Base-by-base conservation (phyloP, 1,140 invertebrate species). In the Drosophila hydei region DNA sequence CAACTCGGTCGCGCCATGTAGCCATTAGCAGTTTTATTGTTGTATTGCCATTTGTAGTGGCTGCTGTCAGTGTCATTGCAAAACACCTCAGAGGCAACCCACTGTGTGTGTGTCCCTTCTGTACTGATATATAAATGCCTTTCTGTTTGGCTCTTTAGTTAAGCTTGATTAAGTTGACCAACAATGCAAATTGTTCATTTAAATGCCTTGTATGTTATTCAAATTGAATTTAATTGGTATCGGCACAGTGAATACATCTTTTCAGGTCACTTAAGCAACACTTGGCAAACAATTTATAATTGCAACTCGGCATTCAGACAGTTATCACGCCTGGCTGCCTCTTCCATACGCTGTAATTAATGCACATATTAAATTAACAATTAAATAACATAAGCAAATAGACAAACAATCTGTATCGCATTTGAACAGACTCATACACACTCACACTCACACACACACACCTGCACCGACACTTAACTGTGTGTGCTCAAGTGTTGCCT, bases 81-180 rank as follows among this genome's bases (percentile, higher is more conserved):
- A 85, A 77, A 84, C 70, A 85, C 80, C 80, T 79, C 45, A 50
- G 80, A 67, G 75, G 61, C 79, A 48, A n/a, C n/a, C n/a, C n/a
- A n/a, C n/a, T n/a, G n/a, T n/a, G n/a, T n/a, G n/a, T n/a, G 30
- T 1, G 1, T 8, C 9, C 33, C 33, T 36, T 11, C 33, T 12
- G 6, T 12, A 11, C 2, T 16, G 62, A 77, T 61, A 73, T 79
- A 79, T 77, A 61, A 58, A 71, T 77, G 48, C 45, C n/a, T 16
- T 12, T 19, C 11, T n/a, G 12, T 36, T 6, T 16, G n/a, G 27
- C 19, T 47, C 27, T 38, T 50, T 47, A 1, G 4, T n/a, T 3
- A 2, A 19, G 33, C 30, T 42, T 64, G 27, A 52, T 43, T 54
- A 11, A 36, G 16, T 59, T 40, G 38, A 48, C 42, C 65, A 30